Evolutionary conservation across 92 coral and sea anemone species (phyloP).

Genomic region (Diadumene lineata): DNA sequence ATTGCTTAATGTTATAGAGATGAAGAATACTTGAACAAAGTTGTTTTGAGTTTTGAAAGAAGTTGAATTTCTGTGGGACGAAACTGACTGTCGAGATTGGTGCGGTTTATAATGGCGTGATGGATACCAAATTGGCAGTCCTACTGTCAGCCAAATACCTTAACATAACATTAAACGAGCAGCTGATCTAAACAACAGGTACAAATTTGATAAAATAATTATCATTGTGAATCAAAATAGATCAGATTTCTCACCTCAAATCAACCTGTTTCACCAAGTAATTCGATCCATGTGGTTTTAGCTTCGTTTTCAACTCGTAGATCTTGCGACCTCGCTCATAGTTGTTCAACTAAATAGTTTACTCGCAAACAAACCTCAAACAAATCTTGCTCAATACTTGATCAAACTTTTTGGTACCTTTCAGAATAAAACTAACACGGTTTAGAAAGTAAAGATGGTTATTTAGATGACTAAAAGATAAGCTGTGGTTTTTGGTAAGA

Average conservation of each 20-base stretch:
- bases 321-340: not conserved
- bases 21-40: too few species aligned
- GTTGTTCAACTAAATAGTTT: constrained; percentile 7
- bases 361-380: not conserved
- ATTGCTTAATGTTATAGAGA: too few species aligned
- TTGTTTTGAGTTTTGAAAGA: not conserved
- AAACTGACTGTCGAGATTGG: too few species aligned
- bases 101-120: too few species aligned
- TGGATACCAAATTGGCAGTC: not conserved
- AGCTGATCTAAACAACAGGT: not conserved
- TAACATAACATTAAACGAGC: not conserved
- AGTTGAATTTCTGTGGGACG: too few species aligned
- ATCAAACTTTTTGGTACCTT: not conserved
- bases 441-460: not conserved
- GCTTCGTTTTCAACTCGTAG: not conserved
- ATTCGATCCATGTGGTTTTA: constrained; percentile 1
- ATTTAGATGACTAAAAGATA: not conserved
- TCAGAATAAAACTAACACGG: not conserved
- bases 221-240: not conserved
- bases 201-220: not conserved
- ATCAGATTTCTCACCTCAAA: not conserved
- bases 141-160: not conserved
- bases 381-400: not conserved
- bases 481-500: not conserved
- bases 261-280: constrained; percentile 5